These are phyloP conservation scores for Caenorhabditis parvicauda DNA, from an alignment of 2,888 invertebrate genomes.

Conservation along the genomic window DNA sequence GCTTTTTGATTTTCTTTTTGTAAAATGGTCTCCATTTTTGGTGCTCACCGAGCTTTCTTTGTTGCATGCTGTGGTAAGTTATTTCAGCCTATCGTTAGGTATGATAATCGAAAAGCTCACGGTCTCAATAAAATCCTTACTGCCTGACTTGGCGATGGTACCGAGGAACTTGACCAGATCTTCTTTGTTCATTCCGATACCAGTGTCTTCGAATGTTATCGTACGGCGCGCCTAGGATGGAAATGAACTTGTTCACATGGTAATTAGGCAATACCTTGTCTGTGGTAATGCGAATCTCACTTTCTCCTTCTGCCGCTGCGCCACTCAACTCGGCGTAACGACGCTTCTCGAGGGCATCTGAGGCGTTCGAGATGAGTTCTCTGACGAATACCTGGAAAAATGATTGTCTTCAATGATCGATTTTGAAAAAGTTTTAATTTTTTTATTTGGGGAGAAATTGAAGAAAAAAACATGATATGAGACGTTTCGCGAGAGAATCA, in stretches of 20 bases:
- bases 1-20: no score
- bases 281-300: slow-evolving; percentile 31
- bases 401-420: no score
- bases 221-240: slow-evolving; percentile 19
- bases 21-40: no score
- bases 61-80: no score
- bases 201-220: slow-evolving; percentile 74
- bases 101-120: slow-evolving; percentile 10
- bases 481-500: no score
- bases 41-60: no score
- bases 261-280: slow-evolving; percentile 14
- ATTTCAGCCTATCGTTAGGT: not conserved
- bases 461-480: not conserved
- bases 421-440: no score
- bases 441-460: no score
- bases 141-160: slow-evolving; percentile 91
- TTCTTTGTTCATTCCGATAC: slow-evolving; percentile 90
- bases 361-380: slow-evolving; percentile 92
- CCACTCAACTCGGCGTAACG: slow-evolving; percentile 72
- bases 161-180: slow-evolving; percentile 87
- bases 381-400: slow-evolving; percentile 80
- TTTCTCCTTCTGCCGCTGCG: slow-evolving; percentile 28
- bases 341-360: slow-evolving; percentile 93
- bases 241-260: not conserved
- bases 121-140: slow-evolving; percentile 70